Evolutionary conservation across 1,140 invertebrate species (phyloP), one percentile per base, ranked within the genome.

Genomic region (Anastrepha obliqua): DNA sequence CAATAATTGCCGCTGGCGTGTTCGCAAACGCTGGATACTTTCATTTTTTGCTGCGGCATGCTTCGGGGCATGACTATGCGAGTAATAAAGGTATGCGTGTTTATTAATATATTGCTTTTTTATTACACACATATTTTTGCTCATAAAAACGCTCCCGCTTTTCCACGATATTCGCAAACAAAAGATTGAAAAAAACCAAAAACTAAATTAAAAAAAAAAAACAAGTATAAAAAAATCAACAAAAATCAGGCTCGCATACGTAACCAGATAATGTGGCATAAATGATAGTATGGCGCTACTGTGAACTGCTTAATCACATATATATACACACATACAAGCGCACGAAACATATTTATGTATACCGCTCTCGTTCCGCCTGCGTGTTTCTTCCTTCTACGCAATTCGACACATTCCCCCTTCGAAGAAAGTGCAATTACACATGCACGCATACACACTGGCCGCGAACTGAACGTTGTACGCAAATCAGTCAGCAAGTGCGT

Each of bases 1-100:
- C 47, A n/a, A 58, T 8, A 55, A 81, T n/a, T 55, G 47, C 74
- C 47, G 13, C n/a, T 6, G n/a, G 74, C 74, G 47, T n/a, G 42
- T 67, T 29, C 17, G 15, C 47, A 20, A 20, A 81, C 74, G n/a
- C 44, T 55, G 17, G n/a, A 55, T 20, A 29, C 74, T 81, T 29
- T 81, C 47, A 81, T 42, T 81, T 55, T 81, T 55, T 58, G 3
- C 42, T 55, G 47, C 29, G 29, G 74, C 74, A 81, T 81, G 55
- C 44, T 42, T 11, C 9, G 6, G 20, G 74, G 74, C 74, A n/a
- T 3, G 2, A 7, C 51, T 67, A 64, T 64, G 20, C 62, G 2
- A 64, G 20, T 64, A 64, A 8, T 4, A 20, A 8, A 17, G n/a
- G 20, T 64, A 64, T 64, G 8, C n/a, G 9, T 64, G 20, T 64